Evolutionary conservation across 2,888 invertebrate genomes (phyloP), one percentile per base, ranked within the genome.

Genomic region (Cylloceria caligata): DNA sequence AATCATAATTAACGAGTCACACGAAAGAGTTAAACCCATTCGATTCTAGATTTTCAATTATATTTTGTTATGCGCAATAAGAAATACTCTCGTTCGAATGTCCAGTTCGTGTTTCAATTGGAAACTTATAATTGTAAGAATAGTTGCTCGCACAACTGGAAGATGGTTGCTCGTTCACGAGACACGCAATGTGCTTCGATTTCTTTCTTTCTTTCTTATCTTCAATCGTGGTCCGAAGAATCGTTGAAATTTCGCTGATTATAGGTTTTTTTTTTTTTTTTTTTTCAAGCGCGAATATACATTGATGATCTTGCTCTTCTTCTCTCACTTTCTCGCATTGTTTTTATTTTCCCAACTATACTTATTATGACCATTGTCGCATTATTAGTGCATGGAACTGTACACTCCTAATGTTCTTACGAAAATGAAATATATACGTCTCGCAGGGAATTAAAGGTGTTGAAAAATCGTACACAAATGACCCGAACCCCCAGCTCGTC

Each of bases 341-440:
- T 62, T 55, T 11, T n/a, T 45, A 45, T 36, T 52, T 52, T 42
- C 5, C 68, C 34, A 21, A n/a, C 45, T 68, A n/a, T 60, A 60
- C 34, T 47, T 71, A 74, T 62, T 65, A 57, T 67, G 45, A 55
- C 81, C 74, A 82, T 82, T 75, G 79, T 82, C 82, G 62, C 75
- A 79, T 72, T 79, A 74, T 79, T 79, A 72, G 21, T 72, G n/a
- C 65, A n/a, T n/a, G n/a, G n/a, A 75, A 75, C 34, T 72, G 55
- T 60, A 78, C 69, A 72, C 75, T 75, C 36, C 39, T 47, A 36
- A 78, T 49, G 47, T 71, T 21, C 19, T 34, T 30, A 72, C 42
- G 68, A 67, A 76, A 60, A 74, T 16, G n/a, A 80, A 69, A 30
- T 34, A 74, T 16, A 5, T 1, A 13, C 21, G 27, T 30, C 36